Conservation (phyloP, 2,888 invertebrate genomes). For the Podotricha telesiphe region DNA sequence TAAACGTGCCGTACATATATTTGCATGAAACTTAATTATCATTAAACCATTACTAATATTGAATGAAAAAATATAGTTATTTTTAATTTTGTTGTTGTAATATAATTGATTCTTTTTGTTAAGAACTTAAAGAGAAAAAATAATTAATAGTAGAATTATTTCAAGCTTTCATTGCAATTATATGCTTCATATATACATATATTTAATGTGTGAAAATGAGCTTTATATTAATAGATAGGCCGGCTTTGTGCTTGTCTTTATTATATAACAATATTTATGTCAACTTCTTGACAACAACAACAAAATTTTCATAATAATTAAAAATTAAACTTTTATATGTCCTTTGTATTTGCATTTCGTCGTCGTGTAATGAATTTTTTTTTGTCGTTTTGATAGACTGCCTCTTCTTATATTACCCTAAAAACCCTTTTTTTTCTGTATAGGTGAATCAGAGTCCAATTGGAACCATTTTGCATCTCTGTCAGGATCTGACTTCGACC, state of each 20-base stretch:
- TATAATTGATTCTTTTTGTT: neutral
- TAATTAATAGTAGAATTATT: neutral
- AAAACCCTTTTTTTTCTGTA: neutral
- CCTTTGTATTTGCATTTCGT: no score
- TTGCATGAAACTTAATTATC: neutral
- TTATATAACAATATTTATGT: no score
- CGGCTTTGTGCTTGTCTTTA: neutral
- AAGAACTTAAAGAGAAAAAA: neutral
- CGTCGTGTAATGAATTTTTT: no score
- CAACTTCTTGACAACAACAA: no score
- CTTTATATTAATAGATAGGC: neutral
- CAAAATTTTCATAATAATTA: no score
- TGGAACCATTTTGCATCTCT: constrained; percentile 83
- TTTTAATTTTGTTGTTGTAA: neutral
- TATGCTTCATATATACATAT: neutral
- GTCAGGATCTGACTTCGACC: constrained; percentile 86
- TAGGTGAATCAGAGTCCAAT: constrained; percentile 58
- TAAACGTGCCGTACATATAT: no score
- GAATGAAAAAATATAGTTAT: neutral
- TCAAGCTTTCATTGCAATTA: neutral
- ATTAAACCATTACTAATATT: neutral
- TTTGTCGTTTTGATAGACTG: no score
- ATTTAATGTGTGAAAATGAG: neutral
- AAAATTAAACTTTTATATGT: no score
- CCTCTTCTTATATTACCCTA: neutral